A percentile compares a stretch with the other conserved stretches of the same genome.
These are phyloP conservation scores for Forbesichthys agassizii DNA, from an alignment of 2,113 vertebrate genomes.

Conservation along the genomic window DNA sequence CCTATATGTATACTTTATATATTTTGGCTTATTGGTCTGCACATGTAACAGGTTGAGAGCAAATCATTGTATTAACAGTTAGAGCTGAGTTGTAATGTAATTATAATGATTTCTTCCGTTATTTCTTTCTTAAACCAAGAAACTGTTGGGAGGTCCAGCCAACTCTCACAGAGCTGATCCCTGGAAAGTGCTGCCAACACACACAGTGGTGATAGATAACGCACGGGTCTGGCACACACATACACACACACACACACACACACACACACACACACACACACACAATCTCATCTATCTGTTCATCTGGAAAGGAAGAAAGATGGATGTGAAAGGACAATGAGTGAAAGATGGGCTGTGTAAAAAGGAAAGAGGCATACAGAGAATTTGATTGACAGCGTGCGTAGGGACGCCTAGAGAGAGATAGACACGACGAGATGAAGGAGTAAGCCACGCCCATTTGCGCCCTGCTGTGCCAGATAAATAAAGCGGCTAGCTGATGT, in stretches of 20 bases:
- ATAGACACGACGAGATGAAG: constrained; percentile 19
- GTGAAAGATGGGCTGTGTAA: constrained; percentile 7
- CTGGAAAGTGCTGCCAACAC: constrained; percentile 39
- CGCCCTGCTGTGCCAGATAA: constrained; percentile 55
- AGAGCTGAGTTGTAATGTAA: too few species aligned
- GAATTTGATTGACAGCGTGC: constrained; percentile 34
- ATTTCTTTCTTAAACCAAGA: too few species aligned
- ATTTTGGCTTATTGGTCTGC: too few species aligned
- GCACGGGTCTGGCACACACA: constrained; percentile 41
- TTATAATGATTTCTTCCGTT: too few species aligned
- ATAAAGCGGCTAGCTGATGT: constrained; percentile 38
- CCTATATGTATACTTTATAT: too few species aligned
- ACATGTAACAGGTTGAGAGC: too few species aligned
- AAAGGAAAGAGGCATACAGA: constrained; percentile 12
- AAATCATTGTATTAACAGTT: too few species aligned
- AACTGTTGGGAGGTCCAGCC: constrained; percentile 8
- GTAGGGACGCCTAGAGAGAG: constrained; percentile 23
- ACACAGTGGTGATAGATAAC: constrained; percentile 48
- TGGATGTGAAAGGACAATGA: background rate
- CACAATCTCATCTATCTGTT: constrained; percentile 52
- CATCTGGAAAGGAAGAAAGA: constrained; percentile 24
- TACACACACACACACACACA: constrained; percentile 31
- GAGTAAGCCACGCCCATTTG: constrained; percentile 27
- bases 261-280: constrained; percentile 27
- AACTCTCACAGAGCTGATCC: constrained; percentile 40